phyloP scores from a whole-genome alignment of 2,888 invertebrate species.

The Pseudanteris insignis region DNA sequence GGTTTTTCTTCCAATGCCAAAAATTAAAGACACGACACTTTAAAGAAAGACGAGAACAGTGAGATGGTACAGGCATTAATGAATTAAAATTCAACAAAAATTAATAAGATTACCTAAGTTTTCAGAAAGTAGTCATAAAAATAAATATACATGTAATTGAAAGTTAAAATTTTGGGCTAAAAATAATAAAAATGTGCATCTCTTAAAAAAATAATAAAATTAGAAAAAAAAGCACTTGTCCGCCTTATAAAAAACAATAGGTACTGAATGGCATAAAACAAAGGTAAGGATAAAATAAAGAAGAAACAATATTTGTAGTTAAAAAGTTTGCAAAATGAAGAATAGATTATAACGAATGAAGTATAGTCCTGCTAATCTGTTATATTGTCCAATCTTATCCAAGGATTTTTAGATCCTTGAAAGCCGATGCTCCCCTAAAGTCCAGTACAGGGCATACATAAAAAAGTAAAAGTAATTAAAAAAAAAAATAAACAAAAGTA shows the following conservation, averaged over 20 bases:
- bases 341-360: constrained; percentile 52
- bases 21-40: constrained; percentile 49
- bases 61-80: constrained; percentile 49
- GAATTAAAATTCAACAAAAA: no score
- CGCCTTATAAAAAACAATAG: constrained; percentile 62
- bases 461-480: constrained; percentile 19
- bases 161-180: no score
- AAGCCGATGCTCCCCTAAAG: constrained; percentile 38
- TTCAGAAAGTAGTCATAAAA: no score
- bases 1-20: constrained; percentile 67
- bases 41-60: constrained; percentile 56
- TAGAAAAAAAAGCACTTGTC: constrained; percentile 52
- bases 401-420: constrained; percentile 4
- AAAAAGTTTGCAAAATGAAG: constrained; percentile 45
- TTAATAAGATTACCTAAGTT: no score
- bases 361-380: constrained; percentile 42
- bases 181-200: no score
- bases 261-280: constrained; percentile 37
- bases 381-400: constrained; percentile 52
- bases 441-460: constrained; percentile 43
- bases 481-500: constrained; percentile 24
- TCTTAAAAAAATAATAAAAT: constrained; percentile 1
- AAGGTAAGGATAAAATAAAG: constrained; percentile 11
- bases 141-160: no score
- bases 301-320: constrained; percentile 58